phyloP scores from a whole-genome alignment of 2,797 vertebrate species.

The Premnoplex brunnescens region DNA sequence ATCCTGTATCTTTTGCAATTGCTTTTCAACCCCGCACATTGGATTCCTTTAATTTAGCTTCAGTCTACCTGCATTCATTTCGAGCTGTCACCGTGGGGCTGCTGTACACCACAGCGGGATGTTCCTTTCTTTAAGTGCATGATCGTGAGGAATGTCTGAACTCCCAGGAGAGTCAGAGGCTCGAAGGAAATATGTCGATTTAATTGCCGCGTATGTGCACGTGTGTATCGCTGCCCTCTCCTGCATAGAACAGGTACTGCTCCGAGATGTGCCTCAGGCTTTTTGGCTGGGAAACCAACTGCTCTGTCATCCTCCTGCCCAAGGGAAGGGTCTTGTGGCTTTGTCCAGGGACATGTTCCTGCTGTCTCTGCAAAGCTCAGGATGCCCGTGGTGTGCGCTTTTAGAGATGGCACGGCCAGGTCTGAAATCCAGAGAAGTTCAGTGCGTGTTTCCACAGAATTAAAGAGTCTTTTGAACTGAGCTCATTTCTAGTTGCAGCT shows the following conservation, averaged over 20 bases:
- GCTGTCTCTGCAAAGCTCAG: background rate
- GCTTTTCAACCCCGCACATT: background rate
- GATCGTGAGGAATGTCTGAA: background rate
- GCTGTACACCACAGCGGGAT: background rate
- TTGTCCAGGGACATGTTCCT: background rate
- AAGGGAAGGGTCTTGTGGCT: background rate
- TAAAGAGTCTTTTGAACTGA: background rate
- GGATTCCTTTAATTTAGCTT: background rate
- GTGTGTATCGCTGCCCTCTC: slow-evolving; percentile 52
- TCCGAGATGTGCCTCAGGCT: background rate
- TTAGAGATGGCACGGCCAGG: background rate
- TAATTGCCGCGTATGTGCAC: background rate
- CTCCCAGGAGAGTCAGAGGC: background rate
- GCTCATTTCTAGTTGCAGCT: background rate
- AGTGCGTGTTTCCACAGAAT: background rate
- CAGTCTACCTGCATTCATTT: background rate
- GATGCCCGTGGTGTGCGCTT: background rate
- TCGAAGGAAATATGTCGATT: background rate
- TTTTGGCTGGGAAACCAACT: background rate
- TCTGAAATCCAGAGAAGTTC: background rate
- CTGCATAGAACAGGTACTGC: slow-evolving; percentile 41
- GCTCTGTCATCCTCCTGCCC: background rate
- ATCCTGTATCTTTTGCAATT: background rate
- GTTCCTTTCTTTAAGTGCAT: background rate
- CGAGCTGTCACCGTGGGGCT: background rate